These are phyloP conservation scores for Narcine bancroftii DNA, from an alignment of 2,113 vertebrate genomes.

Conservation along the genomic window DNA sequence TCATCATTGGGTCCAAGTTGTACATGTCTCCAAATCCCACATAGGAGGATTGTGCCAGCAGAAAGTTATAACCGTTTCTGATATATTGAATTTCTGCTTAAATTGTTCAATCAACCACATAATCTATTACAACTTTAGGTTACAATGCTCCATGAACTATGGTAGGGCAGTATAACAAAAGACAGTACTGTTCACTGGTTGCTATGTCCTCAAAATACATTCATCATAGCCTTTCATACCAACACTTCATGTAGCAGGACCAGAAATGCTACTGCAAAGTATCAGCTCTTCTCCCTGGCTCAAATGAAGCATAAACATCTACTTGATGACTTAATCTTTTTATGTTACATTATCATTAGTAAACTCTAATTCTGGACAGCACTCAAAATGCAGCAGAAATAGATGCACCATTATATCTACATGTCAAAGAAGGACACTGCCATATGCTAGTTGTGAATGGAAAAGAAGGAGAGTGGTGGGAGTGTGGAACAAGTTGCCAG, in stretches of 20 bases:
- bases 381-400: neutral
- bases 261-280: neutral
- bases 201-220: neutral
- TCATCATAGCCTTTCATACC: neutral
- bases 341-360: neutral
- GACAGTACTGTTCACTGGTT: neutral
- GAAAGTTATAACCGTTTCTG: neutral
- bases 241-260: neutral
- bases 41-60: neutral
- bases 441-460: neutral
- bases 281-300: neutral
- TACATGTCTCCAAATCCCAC: neutral
- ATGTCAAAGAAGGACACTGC: neutral
- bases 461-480: neutral
- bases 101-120: neutral
- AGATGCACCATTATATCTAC: neutral
- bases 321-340: neutral
- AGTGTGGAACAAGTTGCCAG: too few species aligned
- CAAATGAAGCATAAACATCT: neutral
- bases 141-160: neutral
- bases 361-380: neutral
- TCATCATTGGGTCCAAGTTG: neutral
- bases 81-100: conserved; percentile 8
- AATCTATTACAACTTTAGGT: neutral
- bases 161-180: neutral